Base-by-base conservation (phyloP, 2,888 invertebrate species). In the Trichopoda pennipes region DNA sequence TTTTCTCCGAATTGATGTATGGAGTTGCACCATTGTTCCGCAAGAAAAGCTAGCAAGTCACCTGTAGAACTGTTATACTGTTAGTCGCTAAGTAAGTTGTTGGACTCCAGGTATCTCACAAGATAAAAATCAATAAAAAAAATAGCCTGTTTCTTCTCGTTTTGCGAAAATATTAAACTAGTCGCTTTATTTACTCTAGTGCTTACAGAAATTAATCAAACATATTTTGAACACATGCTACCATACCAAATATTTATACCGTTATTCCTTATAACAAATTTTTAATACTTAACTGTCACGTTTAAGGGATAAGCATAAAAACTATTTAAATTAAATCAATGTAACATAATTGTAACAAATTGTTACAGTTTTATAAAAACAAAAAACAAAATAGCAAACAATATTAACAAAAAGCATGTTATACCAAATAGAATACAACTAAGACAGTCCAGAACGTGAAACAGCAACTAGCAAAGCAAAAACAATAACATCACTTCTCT, bases 331-430 rank as follows among this genome's bases (percentile, higher is more conserved):
- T 68, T 10, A 74, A 80, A 74, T 79, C 80, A 77, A 63, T 83
- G 76, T 55, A 75, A 83, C 58, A 84, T 85, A 85, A 85, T 85
- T 85, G 85, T 83, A 84, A 85, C 85, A 85, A 85, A 85, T 85
- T 85, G 85, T 74, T 84, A 85, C 85, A 85, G 81, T 85, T n/a
- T n/a, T n/a, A n/a, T 80, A 84, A 70, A 73, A 64, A 70, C 64
- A 23, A 75, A 68, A 76, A 76, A 28, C 72, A 42, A 66, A 56
- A 66, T 51, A 49, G 51, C 28, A 42, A 63, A 68, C 42, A 19
- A 58, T 12, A 58, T 21, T 1, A 74, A 38, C 21, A 21, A 55
- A 81, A 58, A 72, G 55, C 44, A 75, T 38, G 49, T 56, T 64
- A 53, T 78, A 69, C 78, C 69, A 60, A 78, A 78, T 81, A 70